phyloP scores from a whole-genome alignment of 2,113 vertebrate species.

The Chrysochloris asiatica region DNA sequence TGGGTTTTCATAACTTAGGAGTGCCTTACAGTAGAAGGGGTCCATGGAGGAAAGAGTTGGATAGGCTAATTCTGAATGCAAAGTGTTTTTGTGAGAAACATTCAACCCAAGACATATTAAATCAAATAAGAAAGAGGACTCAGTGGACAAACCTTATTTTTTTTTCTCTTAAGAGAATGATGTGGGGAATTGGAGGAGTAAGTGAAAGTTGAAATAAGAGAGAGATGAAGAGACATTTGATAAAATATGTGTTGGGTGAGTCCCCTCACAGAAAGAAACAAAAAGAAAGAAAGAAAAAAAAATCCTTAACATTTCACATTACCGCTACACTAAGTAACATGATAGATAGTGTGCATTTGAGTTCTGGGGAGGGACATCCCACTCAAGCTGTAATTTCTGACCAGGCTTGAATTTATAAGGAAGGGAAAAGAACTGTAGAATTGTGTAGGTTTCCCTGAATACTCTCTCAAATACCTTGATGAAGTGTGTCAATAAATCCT shows the following conservation, averaged over 20 bases:
- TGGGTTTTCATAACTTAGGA: slow-evolving; percentile 27
- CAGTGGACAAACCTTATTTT: slow-evolving; percentile 72
- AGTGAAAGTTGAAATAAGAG: slow-evolving; percentile 68
- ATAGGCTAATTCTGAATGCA: slow-evolving; percentile 75
- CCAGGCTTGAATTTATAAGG: slow-evolving; percentile 68
- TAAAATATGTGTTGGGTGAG: slow-evolving; percentile 80
- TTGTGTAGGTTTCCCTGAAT: slow-evolving; percentile 78
- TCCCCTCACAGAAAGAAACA: slow-evolving; percentile 66
- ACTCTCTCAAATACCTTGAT: slow-evolving; percentile 80
- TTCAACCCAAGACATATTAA: slow-evolving; percentile 71
- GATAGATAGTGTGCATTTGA: slow-evolving; percentile 77
- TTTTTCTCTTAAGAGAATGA: slow-evolving; percentile 71
- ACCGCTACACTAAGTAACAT: slow-evolving; percentile 79
- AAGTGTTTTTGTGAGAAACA: slow-evolving; percentile 77
- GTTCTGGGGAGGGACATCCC: slow-evolving; percentile 78
- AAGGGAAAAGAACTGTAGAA: slow-evolving; percentile 76
- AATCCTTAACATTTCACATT: slow-evolving; percentile 81
- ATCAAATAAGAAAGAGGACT: slow-evolving; percentile 74
- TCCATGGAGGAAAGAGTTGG: slow-evolving; percentile 53
- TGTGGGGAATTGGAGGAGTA: slow-evolving; percentile 68
- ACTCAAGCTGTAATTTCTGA: slow-evolving; percentile 81
- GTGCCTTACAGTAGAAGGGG: background rate
- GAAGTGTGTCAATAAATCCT: slow-evolving; percentile 81
- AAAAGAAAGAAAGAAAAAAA: slow-evolving; percentile 57
- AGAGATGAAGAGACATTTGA: slow-evolving; percentile 76